A percentile compares a stretch with the other conserved stretches of the same genome.
These are phyloP conservation scores for Palloptera scutellata DNA, from an alignment of 2,888 invertebrate genomes.

Conservation along the genomic window DNA sequence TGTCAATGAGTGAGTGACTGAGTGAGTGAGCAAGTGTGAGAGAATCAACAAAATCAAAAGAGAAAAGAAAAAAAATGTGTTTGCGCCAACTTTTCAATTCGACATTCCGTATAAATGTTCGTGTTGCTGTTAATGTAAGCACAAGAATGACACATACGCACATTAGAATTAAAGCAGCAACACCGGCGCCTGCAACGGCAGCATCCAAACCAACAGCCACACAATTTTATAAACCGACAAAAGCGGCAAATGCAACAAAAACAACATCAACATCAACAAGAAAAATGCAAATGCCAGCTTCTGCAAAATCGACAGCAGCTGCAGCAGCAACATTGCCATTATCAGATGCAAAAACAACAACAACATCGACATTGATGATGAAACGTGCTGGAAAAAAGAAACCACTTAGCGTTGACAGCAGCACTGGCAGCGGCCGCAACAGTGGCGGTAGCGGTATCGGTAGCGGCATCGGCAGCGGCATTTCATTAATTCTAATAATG, in stretches of 20 bases:
- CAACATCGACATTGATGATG: conserved; percentile 16
- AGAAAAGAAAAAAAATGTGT: conserved; percentile 2
- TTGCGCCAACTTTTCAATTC: conserved; percentile 13
- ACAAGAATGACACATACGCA: background rate
- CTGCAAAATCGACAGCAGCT: background rate
- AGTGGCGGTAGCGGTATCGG: too few relatives aligned
- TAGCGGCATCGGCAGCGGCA: conserved; percentile 29
- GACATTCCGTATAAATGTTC: background rate
- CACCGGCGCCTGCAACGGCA: background rate
- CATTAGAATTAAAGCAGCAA: background rate
- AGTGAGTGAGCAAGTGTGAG: background rate
- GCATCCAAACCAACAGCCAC: background rate
- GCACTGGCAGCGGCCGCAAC: too few relatives aligned
- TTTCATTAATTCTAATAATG: conserved; percentile 46
- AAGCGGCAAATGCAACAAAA: background rate
- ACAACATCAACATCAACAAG: background rate
- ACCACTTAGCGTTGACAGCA: background rate
- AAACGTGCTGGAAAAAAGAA: conserved; percentile 17
- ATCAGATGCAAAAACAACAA: background rate
- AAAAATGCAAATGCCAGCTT: background rate
- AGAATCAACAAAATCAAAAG: too few relatives aligned
- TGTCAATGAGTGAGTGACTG: too few relatives aligned
- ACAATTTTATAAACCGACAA: background rate
- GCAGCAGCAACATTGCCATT: conserved; percentile 1
- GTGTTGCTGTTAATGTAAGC: conserved; percentile 1